A percentile compares a stretch with the other conserved stretches of the same genome.
Evolutionary conservation across 1,140 invertebrate genomes (phyloP).

Genomic region (Episyrphus balteatus): DNA sequence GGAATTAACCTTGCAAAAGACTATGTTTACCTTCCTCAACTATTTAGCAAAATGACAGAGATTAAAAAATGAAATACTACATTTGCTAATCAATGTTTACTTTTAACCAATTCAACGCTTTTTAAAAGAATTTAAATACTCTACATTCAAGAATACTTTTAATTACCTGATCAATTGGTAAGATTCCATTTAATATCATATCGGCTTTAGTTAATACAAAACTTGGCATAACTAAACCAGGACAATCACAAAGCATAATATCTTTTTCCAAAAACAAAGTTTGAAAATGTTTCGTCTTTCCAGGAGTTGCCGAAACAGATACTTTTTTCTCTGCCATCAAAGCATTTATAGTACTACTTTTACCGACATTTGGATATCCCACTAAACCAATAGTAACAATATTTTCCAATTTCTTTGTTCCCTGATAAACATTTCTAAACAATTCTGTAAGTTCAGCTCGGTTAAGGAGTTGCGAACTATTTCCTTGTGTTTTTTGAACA

Average conservation of each 20-base stretch:
- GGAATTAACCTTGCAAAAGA: no score
- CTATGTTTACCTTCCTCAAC: no score
- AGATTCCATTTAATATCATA: constrained; percentile 88
- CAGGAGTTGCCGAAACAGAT: constrained; percentile 90
- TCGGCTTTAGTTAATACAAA: constrained; percentile 89
- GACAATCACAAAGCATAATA: constrained; percentile 90
- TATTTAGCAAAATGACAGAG: no score
- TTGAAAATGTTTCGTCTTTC: constrained; percentile 91
- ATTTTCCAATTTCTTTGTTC: constrained; percentile 41
- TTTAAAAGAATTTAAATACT: no score
- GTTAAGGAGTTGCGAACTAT: constrained; percentile 43
- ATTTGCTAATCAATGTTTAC: no score
- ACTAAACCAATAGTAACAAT: constrained; percentile 80
- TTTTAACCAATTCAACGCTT: no score
- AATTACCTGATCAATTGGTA: constrained; percentile 80
- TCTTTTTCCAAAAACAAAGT: constrained; percentile 72
- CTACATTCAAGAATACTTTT: no score
- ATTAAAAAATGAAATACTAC: no score
- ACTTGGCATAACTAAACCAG: constrained; percentile 94
- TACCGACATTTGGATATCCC: constrained; percentile 99
- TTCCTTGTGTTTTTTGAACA: constrained; percentile 13
- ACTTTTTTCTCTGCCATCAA: constrained; percentile 86
- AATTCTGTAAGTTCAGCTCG: constrained; percentile 52
- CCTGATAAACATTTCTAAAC: constrained; percentile 53
- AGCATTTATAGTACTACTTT: constrained; percentile 97